Evolutionary conservation across 2,888 invertebrate genomes (phyloP), one percentile per base, ranked within the genome.

Genomic region (Apoda limacodes): DNA sequence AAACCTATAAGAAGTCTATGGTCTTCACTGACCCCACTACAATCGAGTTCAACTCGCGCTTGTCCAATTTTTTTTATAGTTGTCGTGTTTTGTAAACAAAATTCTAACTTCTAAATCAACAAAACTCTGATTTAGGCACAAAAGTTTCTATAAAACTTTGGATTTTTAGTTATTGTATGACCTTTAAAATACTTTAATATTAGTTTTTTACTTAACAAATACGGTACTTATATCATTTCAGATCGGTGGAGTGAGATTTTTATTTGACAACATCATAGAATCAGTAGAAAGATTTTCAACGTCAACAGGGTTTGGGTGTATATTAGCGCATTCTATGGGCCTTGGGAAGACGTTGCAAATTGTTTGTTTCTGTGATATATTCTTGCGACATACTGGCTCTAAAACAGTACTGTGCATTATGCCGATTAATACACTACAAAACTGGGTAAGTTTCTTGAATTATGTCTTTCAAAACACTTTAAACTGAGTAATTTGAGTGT

Each of bases 291-390:
- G 95, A 45, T 98, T 90, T 65, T 90, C 92, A 32, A 90, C 86
- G 9, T 92, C 92, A 0, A 85, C 88, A 2, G 98, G 98, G 7
- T 97, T 98, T 66, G 99, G 99, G 9, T 99, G 98, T 64, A 98
- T 99, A 50, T 81, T 99, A 30, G 98, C 98, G 1, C 98, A 99
- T 80, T 96, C 96, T 24, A 99, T 99, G 99, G 99, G 99, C 2
- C 83, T 99, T 14, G 99, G 99, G n/a, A 99, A 99, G 80, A 99
- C 98, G 0, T 82, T 99, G 34, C 95, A 92, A 81, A 92, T 98
- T 33, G 93, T 98, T 32, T 93, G 95, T 43, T 98, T 99, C 78
- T 92, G 93, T 60, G 98, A 99, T 74, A 90, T 98, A 51, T 96
- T 98, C 69, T 84, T 98, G 47, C 83, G 96, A 29, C 90, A 95